Evolutionary conservation across 2,113 vertebrate species (phyloP).

Genomic region (Ursus arctos): DNA sequence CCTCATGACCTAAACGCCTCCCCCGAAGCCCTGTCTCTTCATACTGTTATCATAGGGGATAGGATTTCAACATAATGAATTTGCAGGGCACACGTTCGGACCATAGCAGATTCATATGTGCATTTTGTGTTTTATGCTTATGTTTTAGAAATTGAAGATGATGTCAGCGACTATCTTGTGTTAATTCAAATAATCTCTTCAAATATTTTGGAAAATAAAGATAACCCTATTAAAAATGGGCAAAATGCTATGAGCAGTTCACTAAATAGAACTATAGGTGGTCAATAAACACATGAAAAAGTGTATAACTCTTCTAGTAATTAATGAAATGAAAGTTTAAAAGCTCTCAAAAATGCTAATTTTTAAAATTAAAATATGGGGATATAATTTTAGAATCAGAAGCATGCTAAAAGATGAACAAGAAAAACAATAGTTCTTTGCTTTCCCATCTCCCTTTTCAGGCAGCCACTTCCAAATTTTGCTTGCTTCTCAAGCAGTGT

Average conservation of each 20-base stretch:
- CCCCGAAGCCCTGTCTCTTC: background rate
- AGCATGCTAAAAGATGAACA: background rate
- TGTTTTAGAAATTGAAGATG: conserved; percentile 32
- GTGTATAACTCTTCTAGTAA: background rate
- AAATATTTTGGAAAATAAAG: conserved; percentile 29
- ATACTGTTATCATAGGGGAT: background rate
- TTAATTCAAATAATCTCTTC: conserved; percentile 15
- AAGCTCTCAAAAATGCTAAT: background rate
- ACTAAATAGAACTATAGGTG: background rate
- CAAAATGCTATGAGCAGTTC: background rate
- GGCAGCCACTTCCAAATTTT: background rate
- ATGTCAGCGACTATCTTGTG: background rate
- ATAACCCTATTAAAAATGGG: background rate
- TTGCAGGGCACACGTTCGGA: background rate
- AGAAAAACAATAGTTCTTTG: background rate
- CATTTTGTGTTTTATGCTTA: conserved; percentile 37
- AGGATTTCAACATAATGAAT: background rate
- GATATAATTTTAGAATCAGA: conserved; percentile 21
- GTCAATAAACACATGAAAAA: conserved; percentile 10
- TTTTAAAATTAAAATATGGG: background rate
- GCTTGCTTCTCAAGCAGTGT: background rate
- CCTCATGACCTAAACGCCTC: background rate
- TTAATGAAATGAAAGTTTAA: conserved; percentile 37
- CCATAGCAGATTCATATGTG: background rate
- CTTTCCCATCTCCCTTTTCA: background rate